Base-by-base conservation (phyloP, 2,888 invertebrate species). In the Diaperis boleti region DNA sequence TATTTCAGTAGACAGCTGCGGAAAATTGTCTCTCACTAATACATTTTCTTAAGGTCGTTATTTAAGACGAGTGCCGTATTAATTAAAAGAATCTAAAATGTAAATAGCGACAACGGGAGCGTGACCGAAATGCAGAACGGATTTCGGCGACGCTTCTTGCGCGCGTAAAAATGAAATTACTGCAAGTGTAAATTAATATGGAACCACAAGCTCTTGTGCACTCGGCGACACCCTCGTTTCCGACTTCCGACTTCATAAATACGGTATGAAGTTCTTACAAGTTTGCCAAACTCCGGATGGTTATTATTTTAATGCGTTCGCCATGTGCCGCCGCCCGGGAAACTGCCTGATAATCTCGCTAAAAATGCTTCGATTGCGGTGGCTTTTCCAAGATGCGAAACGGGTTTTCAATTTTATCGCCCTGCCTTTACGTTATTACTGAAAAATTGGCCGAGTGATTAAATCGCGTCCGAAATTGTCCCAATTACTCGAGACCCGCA, bases 241-340 rank as follows among this genome's bases (percentile, higher is more conserved):
- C 68, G 75, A 76, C 74, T 76, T 76, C 69, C 70, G 72, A 74
- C 75, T 77, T 76, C 74, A 76, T 76, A 76, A 76, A 77, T 76
- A 74, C 70, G 69, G 74, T 66, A 75, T 75, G 73, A 76, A 76
- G 73, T 77, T 74, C 73, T 54, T 62, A 68, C 65, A 74, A 75
- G 70, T 75, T 76, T 69, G 70, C 69, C 64, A 74, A 75, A 71
- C 73, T 75, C 74, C 72, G 69, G 71, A 76, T 76, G 75, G 76
- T n/a, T n/a, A n/a, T 77, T 77, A 76, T 75, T 77, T 76, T 75
- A 77, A 76, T 74, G 74, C 71, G 68, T 14, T 33, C 71, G 71
- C 72, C 76, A 77, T 72, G 73, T 75, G 75, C 67, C 65, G 67
- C 70, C 72, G 70, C 69, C 70, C 69, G 64, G 37, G 26, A 20